Percentiles rank a stretch among this genome's conserved stretches.
Conservation (phyloP, 2,113 vertebrate species). For the Solenodon paradoxus region DNA sequence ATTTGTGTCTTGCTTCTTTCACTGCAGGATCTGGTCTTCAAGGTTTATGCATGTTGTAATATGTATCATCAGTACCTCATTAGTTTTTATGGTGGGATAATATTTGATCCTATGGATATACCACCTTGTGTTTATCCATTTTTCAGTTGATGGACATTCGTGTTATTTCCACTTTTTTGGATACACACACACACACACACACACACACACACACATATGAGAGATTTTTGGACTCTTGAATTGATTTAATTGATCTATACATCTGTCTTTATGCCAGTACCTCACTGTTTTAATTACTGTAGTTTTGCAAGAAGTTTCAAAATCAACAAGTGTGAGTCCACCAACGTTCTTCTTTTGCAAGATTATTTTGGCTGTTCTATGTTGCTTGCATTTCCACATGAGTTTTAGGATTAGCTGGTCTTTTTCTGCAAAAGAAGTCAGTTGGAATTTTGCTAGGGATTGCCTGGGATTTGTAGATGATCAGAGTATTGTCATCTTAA, state of each 20-base stretch:
- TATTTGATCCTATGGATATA: neutral
- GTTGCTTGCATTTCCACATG: neutral
- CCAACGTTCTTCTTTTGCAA: conserved; percentile 5
- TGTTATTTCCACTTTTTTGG: neutral
- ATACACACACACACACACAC: no score
- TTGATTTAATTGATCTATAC: neutral
- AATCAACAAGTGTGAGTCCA: neutral
- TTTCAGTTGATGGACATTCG: neutral
- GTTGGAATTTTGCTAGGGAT: neutral
- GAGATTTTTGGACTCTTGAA: neutral
- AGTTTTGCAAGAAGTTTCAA: neutral
- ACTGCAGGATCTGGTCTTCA: neutral
- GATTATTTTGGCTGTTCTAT: neutral
- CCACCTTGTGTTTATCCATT: neutral
- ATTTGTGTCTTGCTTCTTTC: conserved; percentile 12
- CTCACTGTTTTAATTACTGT: neutral
- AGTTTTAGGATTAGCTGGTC: neutral
- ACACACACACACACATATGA: no score
- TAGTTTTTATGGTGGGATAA: neutral
- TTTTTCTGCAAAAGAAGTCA: neutral
- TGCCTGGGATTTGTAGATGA: neutral
- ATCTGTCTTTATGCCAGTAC: neutral
- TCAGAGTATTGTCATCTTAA: neutral
- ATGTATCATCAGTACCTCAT: neutral
- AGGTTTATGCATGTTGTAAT: neutral